Base-by-base conservation (phyloP, 2,888 invertebrate genomes). In the Dolichopus griseipennis region DNA sequence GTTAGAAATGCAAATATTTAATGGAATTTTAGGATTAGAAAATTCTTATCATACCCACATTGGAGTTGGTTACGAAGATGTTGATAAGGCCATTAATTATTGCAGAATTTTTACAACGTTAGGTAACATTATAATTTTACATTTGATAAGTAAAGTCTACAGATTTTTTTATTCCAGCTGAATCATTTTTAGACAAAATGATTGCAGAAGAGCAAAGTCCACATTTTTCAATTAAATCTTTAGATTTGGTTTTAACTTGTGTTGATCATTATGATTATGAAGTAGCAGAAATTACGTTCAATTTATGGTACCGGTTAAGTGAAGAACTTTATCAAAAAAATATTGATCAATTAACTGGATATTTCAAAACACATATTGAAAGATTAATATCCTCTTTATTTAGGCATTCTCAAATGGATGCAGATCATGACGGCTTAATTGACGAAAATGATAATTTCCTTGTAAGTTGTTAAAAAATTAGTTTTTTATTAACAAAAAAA, bases 251-350 rank as follows among this genome's bases (percentile, higher is more conserved):
- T 12, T 83, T 98, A 65, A 88, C 91, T 61, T 96, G 97, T 82
- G 93, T 95, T 12, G 95, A 95, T 0, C 97, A 98, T 83, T 96
- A 97, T 81, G 97, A 98, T 80, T 98, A 96, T 83, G 96, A 97
- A 86, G 95, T 96, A 75, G 88, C 89, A 43, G 89, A 89, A 78
- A 93, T 97, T 73, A 96, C 98, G 1, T 99, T 98, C 79, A 93
- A 95, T 81, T 85, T 97, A 69, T 99, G 99, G 99, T 97, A 95
- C 82, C 87, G 93, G 34, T 82, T 99, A 52, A 96, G 97, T 6
- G 98, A 99, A 82, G 91, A 92, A 75, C 84, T 99, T 6, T 98
- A 97, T 80, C 91, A 93, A 75, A 88, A 89, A 72, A 91, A 95
- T 78, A 90, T 88, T 75, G 90, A 92, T 74, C 86, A 88, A 0